phyloP scores from a whole-genome alignment of 2,888 invertebrate species.

The Platerodrilus igneus region DNA sequence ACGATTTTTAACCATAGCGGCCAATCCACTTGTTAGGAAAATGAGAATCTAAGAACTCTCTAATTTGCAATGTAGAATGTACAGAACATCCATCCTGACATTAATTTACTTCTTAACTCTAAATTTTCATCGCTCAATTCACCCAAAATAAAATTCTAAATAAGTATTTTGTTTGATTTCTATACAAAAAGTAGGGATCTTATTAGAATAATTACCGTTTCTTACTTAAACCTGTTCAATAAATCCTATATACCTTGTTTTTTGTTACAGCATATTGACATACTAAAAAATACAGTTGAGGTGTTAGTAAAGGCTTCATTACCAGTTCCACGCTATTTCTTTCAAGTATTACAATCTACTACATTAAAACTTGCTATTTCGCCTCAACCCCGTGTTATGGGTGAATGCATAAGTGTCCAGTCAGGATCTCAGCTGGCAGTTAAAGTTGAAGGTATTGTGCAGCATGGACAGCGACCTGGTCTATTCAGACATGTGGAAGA shows the following conservation, averaged over 20 bases:
- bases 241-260: slow-evolving; percentile 5
- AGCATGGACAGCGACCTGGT: slow-evolving; percentile 64
- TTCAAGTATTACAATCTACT: slow-evolving; percentile 80
- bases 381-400: slow-evolving; percentile 72
- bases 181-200: not conserved
- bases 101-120: too few species aligned
- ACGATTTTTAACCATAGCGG: too few species aligned
- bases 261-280: slow-evolving; percentile 50
- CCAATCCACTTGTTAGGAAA: too few species aligned
- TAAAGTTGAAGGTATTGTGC: slow-evolving; percentile 90
- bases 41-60: too few species aligned
- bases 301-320: slow-evolving; percentile 60
- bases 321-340: slow-evolving; percentile 73
- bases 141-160: too few species aligned
- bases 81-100: too few species aligned
- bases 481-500: slow-evolving; percentile 67
- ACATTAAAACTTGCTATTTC: slow-evolving; percentile 76
- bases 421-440: slow-evolving; percentile 82
- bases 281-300: slow-evolving; percentile 57
- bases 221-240: not conserved
- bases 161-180: too few species aligned
- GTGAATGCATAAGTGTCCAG: slow-evolving; percentile 80
- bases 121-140: too few species aligned
- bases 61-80: too few species aligned
- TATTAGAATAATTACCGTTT: too few species aligned